Percentiles rank a stretch among this genome's conserved stretches.
Conservation (phyloP, 2,888 invertebrate species). For the Prostheceraeus crozeri region DNA sequence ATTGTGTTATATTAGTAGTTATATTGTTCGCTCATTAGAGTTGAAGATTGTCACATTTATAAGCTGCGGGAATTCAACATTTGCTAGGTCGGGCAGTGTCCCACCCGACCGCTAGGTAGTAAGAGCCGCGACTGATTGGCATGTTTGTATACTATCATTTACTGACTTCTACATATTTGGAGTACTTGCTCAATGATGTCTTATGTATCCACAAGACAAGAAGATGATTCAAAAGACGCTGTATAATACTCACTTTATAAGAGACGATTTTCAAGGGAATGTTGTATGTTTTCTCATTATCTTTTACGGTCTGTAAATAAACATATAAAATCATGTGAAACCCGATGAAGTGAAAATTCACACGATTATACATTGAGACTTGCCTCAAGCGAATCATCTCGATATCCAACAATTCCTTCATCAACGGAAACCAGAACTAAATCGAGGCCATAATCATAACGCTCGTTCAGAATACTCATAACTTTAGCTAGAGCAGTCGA, state of each 20-base stretch:
- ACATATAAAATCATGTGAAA: slow-evolving; percentile 4
- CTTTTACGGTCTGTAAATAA: slow-evolving; percentile 70
- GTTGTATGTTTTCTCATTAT: slow-evolving; percentile 83
- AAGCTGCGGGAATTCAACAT: no score
- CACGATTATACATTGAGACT: slow-evolving; percentile 13
- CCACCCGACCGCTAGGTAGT: no score
- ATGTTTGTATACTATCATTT: no score
- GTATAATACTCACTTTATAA: slow-evolving; percentile 64
- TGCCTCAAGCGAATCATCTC: slow-evolving; percentile 82
- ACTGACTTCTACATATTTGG: no score
- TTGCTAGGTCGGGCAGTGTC: no score
- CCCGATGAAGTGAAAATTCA: slow-evolving; percentile 37
- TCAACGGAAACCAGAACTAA: slow-evolving; percentile 87
- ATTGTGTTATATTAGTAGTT: no score
- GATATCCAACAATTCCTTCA: slow-evolving; percentile 83
- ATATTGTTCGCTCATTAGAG: no score
- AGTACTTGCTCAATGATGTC: no score
- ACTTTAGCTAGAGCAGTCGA: slow-evolving; percentile 93
- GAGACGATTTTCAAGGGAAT: slow-evolving; percentile 88
- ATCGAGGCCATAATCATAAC: slow-evolving; percentile 79
- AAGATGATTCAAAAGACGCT: background rate
- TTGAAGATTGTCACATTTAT: no score
- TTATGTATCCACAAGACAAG: slow-evolving; percentile 22
- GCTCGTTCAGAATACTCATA: slow-evolving; percentile 78
- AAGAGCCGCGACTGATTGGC: no score